Conservation (phyloP, 2,113 vertebrate species). For the Eurystomus gularis region DNA sequence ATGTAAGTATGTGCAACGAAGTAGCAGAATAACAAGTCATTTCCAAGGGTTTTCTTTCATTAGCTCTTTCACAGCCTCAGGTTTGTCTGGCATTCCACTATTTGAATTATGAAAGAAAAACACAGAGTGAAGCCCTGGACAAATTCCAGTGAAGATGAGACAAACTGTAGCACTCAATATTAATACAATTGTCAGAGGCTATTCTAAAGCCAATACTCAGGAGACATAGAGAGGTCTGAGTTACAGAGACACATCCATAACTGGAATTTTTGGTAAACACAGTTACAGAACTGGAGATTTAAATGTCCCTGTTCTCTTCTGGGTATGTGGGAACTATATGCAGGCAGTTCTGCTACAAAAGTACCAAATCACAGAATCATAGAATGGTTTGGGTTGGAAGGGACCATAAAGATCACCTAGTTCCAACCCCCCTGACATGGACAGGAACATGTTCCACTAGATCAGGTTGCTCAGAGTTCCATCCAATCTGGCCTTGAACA, state of each 20-base stretch:
- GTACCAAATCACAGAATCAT: background rate
- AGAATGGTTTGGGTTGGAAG: background rate
- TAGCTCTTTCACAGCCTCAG: background rate
- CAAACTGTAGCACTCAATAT: background rate
- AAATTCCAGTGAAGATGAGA: background rate
- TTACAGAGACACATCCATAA: background rate
- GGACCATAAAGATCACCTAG: background rate
- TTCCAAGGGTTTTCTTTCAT: background rate
- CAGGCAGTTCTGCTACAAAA: background rate
- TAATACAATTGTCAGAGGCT: background rate
- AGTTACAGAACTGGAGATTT: background rate
- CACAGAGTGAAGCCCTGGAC: background rate
- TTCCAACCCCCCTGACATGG: background rate
- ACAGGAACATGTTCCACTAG: background rate
- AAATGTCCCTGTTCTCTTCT: background rate
- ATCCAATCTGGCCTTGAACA: background rate
- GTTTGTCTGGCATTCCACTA: background rate
- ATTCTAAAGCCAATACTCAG: background rate
- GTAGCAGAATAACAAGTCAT: background rate
- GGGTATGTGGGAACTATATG: background rate
- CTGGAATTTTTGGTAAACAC: background rate
- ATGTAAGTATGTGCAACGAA: background rate
- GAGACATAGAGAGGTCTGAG: background rate
- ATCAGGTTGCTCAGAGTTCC: rapidly evolving
- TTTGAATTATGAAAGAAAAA: background rate